These are phyloP conservation scores for Rhopalosiphum nymphaeae DNA, from an alignment of 2,888 invertebrate genomes.

Conservation along the genomic window DNA sequence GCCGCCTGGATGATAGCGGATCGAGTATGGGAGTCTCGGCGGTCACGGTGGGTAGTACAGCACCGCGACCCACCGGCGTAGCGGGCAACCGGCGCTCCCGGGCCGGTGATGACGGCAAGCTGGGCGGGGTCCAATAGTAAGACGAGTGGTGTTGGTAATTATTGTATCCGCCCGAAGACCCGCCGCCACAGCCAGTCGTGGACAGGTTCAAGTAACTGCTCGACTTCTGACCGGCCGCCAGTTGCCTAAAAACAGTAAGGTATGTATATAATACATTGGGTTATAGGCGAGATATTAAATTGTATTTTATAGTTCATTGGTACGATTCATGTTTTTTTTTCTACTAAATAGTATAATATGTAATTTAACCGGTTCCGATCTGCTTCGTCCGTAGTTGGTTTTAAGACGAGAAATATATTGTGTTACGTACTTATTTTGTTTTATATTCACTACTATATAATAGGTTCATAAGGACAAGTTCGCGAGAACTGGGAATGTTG, in stretches of 20 bases:
- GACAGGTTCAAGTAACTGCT: constrained; percentile 80
- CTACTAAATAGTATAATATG: background rate
- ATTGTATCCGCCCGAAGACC: background rate
- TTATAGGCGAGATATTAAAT: background rate
- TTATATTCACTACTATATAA: background rate
- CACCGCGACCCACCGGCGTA: constrained; percentile 32
- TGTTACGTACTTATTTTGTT: background rate
- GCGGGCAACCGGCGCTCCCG: constrained; percentile 65
- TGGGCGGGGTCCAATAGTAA: constrained; percentile 72
- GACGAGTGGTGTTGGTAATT: constrained; percentile 21
- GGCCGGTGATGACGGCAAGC: constrained; percentile 78
- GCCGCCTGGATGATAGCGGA: constrained; percentile 66
- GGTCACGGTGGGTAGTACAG: constrained; percentile 66
- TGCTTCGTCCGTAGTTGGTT: background rate
- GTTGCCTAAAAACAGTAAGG: constrained; percentile 6
- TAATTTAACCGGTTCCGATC: background rate
- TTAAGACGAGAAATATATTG: too few species aligned
- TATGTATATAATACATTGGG: background rate
- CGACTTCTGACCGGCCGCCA: constrained; percentile 73
- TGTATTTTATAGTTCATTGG: background rate
- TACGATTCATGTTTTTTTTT: background rate
- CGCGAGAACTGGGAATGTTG: background rate
- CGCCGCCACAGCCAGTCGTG: constrained; percentile 32
- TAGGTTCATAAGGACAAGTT: background rate
- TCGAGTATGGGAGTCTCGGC: constrained; percentile 76